Percentiles rank a stretch among this genome's conserved stretches.
Evolutionary conservation across 2,797 vertebrate species (phyloP).

Genomic region (Melanotaenia pygmaea): DNA sequence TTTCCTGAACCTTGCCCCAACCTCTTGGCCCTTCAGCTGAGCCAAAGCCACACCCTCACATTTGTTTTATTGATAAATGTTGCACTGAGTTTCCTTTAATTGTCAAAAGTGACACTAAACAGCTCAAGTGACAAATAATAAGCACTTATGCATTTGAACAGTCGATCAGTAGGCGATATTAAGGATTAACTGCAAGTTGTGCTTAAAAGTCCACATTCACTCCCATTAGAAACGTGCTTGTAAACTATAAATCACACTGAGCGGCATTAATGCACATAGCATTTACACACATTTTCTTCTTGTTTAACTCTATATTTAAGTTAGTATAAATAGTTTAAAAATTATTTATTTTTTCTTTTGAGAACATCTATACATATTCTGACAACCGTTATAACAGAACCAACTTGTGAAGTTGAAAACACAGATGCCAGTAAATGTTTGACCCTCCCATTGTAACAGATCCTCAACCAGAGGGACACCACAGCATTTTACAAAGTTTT

Average conservation of each 20-base stretch:
- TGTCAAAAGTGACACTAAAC: too few relatives aligned
- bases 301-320: slow-evolving; percentile 53
- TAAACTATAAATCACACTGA: neutral
- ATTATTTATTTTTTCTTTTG: slow-evolving; percentile 31
- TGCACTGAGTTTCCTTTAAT: neutral
- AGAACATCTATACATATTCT: slow-evolving; percentile 22
- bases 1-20: neutral
- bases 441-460: slow-evolving; percentile 3
- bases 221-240: neutral
- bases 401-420: slow-evolving; percentile 71
- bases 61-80: neutral
- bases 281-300: neutral
- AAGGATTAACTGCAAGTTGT: neutral
- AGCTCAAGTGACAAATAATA: neutral
- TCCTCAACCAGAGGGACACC: slow-evolving; percentile 18
- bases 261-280: neutral
- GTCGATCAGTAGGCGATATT: too few relatives aligned
- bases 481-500: slow-evolving; percentile 41
- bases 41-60: neutral
- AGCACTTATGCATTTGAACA: neutral
- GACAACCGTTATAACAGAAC: slow-evolving; percentile 41
- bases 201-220: neutral
- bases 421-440: slow-evolving; percentile 34
- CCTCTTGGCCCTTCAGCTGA: neutral
- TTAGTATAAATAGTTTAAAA: slow-evolving; percentile 55